Conservation (phyloP, 2,888 invertebrate species). For the Torymus aiolomorphi region DNA sequence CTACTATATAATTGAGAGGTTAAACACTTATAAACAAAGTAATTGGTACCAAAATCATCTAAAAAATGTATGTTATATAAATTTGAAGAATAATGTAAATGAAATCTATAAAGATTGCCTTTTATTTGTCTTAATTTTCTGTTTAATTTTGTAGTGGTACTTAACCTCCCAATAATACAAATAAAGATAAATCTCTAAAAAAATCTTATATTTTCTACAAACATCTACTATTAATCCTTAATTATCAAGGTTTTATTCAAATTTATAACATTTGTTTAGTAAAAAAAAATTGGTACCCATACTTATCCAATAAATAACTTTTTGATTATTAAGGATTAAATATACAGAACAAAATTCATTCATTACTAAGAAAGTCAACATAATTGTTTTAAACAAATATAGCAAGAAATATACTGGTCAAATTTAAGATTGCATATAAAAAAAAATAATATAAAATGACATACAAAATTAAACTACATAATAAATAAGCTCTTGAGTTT, state of each 20-base stretch:
- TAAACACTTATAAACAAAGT: conserved; percentile 9
- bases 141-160: no score
- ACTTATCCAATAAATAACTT: not conserved
- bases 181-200: conserved; percentile 11
- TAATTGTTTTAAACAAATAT: conserved; percentile 15
- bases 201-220: conserved; percentile 28
- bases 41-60: no score
- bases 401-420: conserved; percentile 20
- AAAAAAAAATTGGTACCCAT: no score
- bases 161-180: conserved; percentile 33
- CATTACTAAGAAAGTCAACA: conserved; percentile 10
- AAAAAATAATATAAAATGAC: conserved; percentile 16
- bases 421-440: conserved; percentile 17
- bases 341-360: conserved; percentile 9
- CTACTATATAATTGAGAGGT: conserved; percentile 40
- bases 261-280: no score
- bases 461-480: conserved; percentile 18
- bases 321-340: no score
- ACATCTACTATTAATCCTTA: conserved; percentile 22
- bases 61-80: no score
- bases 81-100: no score
- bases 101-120: no score
- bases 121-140: no score
- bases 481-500: conserved; percentile 42
- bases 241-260: no score